Conservation (phyloP, 2,113 vertebrate species). For the Sapajus apella region DNA sequence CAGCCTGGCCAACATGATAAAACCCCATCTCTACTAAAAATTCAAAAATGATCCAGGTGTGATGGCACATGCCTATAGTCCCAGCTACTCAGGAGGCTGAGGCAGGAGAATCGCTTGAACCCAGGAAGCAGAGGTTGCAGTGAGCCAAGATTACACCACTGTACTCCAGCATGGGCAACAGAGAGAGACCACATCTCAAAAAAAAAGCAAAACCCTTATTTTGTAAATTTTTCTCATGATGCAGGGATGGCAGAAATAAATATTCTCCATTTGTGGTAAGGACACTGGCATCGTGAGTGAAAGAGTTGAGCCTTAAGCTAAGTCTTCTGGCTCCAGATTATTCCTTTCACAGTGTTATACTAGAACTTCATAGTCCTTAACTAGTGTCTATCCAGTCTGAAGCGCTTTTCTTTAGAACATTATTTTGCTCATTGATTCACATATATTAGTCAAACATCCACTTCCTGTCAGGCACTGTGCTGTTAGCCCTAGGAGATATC, state of each 20-base stretch:
- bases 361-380: neutral
- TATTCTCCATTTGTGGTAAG: neutral
- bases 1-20: no score
- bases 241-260: neutral
- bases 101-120: no score
- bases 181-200: no score
- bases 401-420: neutral
- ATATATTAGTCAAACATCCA: neutral
- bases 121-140: no score
- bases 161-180: no score
- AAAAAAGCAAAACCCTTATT: neutral
- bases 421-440: slow-evolving; percentile 13
- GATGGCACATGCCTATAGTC: no score
- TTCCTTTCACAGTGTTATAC: neutral
- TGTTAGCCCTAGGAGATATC: neutral
- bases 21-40: no score
- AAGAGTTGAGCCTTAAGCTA: neutral
- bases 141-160: no score
- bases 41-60: no score
- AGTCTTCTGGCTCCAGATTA: neutral
- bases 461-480: neutral
- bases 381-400: neutral
- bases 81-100: no score
- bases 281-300: neutral
- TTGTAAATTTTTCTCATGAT: slow-evolving; percentile 11